Base-by-base conservation (phyloP, 2,888 invertebrate species). In the Sceliomorpha sp. region DNA sequence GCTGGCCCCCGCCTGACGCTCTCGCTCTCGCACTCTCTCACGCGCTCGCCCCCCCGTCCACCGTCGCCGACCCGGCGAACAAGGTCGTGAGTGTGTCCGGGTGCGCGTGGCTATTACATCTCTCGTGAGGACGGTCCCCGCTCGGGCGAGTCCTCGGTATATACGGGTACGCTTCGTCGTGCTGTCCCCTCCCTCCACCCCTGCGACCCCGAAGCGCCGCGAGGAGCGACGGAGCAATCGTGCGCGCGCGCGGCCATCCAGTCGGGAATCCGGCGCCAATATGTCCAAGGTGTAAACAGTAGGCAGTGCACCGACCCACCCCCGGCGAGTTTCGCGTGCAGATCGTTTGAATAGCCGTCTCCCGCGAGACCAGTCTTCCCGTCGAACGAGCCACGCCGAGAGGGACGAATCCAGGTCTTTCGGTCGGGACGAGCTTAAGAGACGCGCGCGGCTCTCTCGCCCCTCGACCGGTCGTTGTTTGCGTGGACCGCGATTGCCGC, bases 261-360 rank as follows among this genome's bases (percentile, higher is more conserved):
- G 45, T 59, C 51, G 20, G 58, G 32, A 50, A 51, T 70, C 55
- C 59, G 50, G 56, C 64, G 40, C 70, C 55, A 56, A 59, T 60
- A 66, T 64, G 51, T 51, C 70, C 51, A 51, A 51, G 58, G 51
- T 62, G 66, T 70, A 70, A 70, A 70, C 58, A 60, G 56, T 51
- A 45, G n/a, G 55, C 60, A 47, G 64, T 70, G 64, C 64, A 60
- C 60, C 50, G 56, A 64, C 69, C 53, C 48, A 31, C 37, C 24
- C 62, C 20, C 42, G 47, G 17, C 32, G 34, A 2, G 20, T 20
- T 20, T 20, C 20, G 20, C 20, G 5, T 50, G 37, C 42, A 26
- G 48, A 26, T 13, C 31, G 45, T 60, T 51, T 34, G 13, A 55
- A 55, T 32, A 31, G 24, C 13, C 20, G 10, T 20, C 13, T 45